Evolutionary conservation across 1,140 invertebrate species (phyloP).

Genomic region (Bombus breviceps): DNA sequence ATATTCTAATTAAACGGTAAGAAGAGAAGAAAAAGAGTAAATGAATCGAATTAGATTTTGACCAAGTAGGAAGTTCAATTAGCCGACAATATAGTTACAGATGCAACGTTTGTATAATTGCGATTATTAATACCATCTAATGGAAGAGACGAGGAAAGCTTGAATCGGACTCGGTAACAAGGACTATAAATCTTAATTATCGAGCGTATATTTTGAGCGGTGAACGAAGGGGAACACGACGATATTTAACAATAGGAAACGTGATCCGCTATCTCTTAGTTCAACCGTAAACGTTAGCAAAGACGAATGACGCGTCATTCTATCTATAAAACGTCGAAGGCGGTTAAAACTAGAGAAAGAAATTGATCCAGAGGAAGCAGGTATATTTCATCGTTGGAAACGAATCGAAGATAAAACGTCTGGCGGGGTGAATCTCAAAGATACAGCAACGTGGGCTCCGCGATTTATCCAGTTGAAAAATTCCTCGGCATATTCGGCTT

Average conservation of each 20-base stretch:
- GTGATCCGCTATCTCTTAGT: neutral
- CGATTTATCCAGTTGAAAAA: slow-evolving; percentile 18
- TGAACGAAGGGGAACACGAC: neutral
- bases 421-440: neutral
- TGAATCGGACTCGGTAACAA: neutral
- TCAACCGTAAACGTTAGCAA: neutral
- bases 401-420: slow-evolving; percentile 1
- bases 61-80: neutral
- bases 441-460: neutral
- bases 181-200: neutral
- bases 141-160: neutral
- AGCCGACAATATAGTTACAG: neutral
- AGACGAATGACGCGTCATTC: neutral
- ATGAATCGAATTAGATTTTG: neutral
- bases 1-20: neutral
- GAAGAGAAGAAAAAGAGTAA: neutral
- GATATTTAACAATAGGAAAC: neutral
- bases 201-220: too few relatives aligned
- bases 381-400: slow-evolving; percentile 3
- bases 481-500: neutral
- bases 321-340: neutral
- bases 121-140: too few relatives aligned
- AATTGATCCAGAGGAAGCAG: neutral
- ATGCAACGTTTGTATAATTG: neutral
- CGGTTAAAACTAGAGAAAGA: neutral